phyloP scores from a whole-genome alignment of 2,113 vertebrate genomes.

The Psilopsiagon aurifrons region DNA sequence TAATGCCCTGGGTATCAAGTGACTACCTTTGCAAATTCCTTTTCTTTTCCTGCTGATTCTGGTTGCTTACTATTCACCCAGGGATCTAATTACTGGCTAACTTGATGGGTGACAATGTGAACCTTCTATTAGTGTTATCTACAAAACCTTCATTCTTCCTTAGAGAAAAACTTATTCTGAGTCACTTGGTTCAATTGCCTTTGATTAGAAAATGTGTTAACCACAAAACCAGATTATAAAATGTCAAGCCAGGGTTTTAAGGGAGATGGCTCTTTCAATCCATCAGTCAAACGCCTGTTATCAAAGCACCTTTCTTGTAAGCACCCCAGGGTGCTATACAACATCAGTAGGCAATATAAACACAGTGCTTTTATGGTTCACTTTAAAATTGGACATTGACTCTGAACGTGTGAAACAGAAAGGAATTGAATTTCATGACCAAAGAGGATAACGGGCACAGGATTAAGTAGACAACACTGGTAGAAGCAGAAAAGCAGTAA shows the following conservation, averaged over 20 bases:
- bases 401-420: slow-evolving; percentile 59
- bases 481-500: neutral
- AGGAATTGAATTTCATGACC: slow-evolving; percentile 52
- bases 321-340: slow-evolving; percentile 49
- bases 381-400: slow-evolving; percentile 58
- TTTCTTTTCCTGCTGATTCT: neutral
- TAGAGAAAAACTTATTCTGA: slow-evolving; percentile 1
- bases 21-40: neutral
- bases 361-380: slow-evolving; percentile 55
- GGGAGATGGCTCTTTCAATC: slow-evolving; percentile 35
- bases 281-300: slow-evolving; percentile 43
- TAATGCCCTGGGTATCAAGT: neutral
- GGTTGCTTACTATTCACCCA: neutral
- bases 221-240: slow-evolving; percentile 40
- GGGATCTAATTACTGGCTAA: slow-evolving; percentile 20
- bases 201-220: slow-evolving; percentile 51
- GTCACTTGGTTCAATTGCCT: slow-evolving; percentile 22
- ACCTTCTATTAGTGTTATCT: neutral
- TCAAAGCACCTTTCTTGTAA: slow-evolving; percentile 36
- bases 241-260: neutral
- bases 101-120: neutral
- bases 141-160: neutral
- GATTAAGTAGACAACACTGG: slow-evolving; percentile 18
- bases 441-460: slow-evolving; percentile 22
- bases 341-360: slow-evolving; percentile 47